Percentiles rank a stretch among this genome's conserved stretches.
These are phyloP conservation scores for Synodontis membranacea DNA, from an alignment of 2,113 vertebrate genomes.

Conservation along the genomic window DNA sequence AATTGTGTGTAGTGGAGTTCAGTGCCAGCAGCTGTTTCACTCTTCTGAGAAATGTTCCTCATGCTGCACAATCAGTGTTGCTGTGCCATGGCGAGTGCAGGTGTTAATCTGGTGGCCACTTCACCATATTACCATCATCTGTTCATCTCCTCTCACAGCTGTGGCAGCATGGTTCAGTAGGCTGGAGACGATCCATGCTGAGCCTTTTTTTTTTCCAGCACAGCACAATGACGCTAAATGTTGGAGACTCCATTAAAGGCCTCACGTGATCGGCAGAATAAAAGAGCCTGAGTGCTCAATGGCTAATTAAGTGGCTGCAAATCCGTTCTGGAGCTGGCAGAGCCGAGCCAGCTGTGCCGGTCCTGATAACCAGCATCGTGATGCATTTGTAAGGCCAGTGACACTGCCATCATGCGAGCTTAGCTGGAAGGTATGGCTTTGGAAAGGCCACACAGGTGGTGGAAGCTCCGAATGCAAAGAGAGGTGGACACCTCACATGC, in stretches of 20 bases:
- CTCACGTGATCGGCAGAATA: slow-evolving; percentile 24
- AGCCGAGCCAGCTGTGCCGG: slow-evolving; percentile 22
- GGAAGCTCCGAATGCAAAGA: not conserved
- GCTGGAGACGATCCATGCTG: slow-evolving; percentile 43
- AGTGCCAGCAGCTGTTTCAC: slow-evolving; percentile 8
- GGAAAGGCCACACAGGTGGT: not conserved
- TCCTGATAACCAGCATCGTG: slow-evolving; percentile 34
- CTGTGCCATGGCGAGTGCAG: slow-evolving; percentile 40
- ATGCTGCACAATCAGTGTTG: slow-evolving; percentile 18
- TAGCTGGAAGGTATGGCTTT: slow-evolving; percentile 3
- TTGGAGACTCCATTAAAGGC: slow-evolving; percentile 41
- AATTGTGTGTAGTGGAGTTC: not conserved
- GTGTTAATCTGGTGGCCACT: slow-evolving; percentile 44
- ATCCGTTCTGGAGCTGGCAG: slow-evolving; percentile 28
- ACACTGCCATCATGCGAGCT: not conserved
- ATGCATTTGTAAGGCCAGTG: slow-evolving; percentile 26
- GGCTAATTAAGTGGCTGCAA: slow-evolving; percentile 37
- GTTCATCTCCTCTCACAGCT: slow-evolving; percentile 44
- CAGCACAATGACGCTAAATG: slow-evolving; percentile 49
- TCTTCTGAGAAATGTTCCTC: slow-evolving; percentile 9
- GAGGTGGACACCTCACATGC: not conserved
- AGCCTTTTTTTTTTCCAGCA: slow-evolving; percentile 42
- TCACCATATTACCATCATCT: slow-evolving; percentile 37
- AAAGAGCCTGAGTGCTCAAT: slow-evolving; percentile 31
- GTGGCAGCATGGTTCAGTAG: slow-evolving; percentile 35